A percentile compares a stretch with the other conserved stretches of the same genome.
These are phyloP conservation scores for Echinarachnius parma DNA, from an alignment of 53 echinoderm and acorn worm species.

Conservation along the genomic window DNA sequence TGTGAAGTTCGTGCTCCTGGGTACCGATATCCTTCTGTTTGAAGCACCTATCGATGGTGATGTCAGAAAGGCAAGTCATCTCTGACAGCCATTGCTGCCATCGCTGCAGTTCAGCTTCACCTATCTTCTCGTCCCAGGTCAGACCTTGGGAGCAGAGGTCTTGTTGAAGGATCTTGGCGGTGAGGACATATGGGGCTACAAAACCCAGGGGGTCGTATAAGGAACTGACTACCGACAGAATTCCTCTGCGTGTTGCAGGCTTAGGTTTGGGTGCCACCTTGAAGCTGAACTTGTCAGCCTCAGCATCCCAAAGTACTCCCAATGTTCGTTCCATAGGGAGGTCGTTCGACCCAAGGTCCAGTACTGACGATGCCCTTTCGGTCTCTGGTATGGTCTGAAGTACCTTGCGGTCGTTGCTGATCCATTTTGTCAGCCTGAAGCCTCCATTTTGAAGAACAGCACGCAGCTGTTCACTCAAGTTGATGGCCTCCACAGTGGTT, in stretches of 20 bases:
- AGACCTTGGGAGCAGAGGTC: conserved; percentile 38
- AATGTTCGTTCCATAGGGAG: conserved; percentile 59
- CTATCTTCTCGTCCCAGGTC: conserved; percentile 31
- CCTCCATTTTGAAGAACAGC: conserved; percentile 39
- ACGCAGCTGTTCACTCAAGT: conserved; percentile 15
- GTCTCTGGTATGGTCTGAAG: conserved; percentile 13
- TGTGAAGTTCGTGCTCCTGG: conserved; percentile 36
- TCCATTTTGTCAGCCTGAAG: conserved; percentile 60
- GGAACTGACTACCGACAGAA: conserved; percentile 53
- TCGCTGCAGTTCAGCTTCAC: not conserved
- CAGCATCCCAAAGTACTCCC: conserved; percentile 52
- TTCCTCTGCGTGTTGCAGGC: conserved; percentile 53
- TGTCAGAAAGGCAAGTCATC: not conserved
- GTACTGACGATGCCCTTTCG: conserved; percentile 48
- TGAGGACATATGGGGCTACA: conserved; percentile 53
- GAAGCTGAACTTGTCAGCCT: conserved; percentile 48
- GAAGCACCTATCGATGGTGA: not conserved
- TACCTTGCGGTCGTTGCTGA: conserved; percentile 39
- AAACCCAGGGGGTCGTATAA: conserved; percentile 63
- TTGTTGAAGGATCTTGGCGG: conserved; percentile 48
- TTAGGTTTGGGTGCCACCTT: conserved; percentile 35
- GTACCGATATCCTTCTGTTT: too few species aligned
- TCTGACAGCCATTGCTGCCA: not conserved
- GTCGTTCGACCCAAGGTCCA: conserved; percentile 12
- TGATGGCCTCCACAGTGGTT: conserved; percentile 20